Base-by-base conservation (phyloP, 2,888 invertebrate species). In the Chloroclystis v-ata region DNA sequence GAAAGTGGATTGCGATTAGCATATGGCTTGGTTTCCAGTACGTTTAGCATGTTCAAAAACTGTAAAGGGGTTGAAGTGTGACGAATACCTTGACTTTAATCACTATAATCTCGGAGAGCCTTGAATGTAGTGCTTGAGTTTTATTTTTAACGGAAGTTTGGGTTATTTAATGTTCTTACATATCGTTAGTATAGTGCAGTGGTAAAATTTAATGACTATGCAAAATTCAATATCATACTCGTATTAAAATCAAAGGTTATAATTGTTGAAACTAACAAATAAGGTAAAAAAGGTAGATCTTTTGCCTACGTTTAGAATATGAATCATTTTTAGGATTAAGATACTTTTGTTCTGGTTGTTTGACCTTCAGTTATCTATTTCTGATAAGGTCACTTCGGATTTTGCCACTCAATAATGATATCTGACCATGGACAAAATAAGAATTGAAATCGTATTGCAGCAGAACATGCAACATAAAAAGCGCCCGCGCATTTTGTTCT, bases 1-100 rank as follows among this genome's bases (percentile, higher is more conserved):
- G 72, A 75, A 76, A 75, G 72, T 69, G 59, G 69, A 56, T 47
- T 67, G 50, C 28, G 51, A 67, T 71, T 72, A 70, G 58, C 69
- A 72, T 75, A 63, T 56, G 56, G 54, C 53, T 57, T 53, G 60
- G 55, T 63, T 60, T 52, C 47, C 50, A 56, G 53, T 43, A 59
- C 49, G 53, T 54, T 57, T 54, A 49, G 47, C 47, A 45, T 43
- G 28, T 25, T 28, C 28, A 40, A 46, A 39, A 35, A 37, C 28
- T 30, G 28, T 25, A 14, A 38, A 43, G 9, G 30, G 50, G 39
- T 29, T 37, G 39, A 47, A 28, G 43, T 50, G 46, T 50, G 41
- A 45, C 45, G 45, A 39, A 43, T 39, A 43, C 50, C 50, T 50
- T 46, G 50, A 46, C 39, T 30, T 25, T 39, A 32, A 50, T 50